Conservation (phyloP, 2,113 vertebrate species). For the Lathamus discolor region DNA sequence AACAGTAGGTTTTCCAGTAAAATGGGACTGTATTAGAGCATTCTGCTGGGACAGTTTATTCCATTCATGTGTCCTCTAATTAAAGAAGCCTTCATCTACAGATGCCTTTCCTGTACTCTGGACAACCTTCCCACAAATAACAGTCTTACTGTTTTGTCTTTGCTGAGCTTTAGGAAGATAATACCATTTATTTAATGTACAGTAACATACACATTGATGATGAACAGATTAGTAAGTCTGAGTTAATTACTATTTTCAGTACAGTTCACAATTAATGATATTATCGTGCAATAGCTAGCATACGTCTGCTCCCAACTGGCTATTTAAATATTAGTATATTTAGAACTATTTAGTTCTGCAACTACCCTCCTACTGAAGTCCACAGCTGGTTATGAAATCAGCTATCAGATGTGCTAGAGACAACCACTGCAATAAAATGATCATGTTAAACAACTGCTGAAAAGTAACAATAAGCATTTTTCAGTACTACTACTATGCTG, state of each 20-base stretch:
- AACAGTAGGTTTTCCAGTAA: neutral
- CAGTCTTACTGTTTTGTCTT: neutral
- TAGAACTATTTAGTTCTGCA: neutral
- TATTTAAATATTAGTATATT: neutral
- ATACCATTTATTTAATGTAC: conserved; percentile 31
- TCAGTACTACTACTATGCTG: neutral
- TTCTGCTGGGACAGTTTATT: neutral
- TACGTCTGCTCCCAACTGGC: neutral
- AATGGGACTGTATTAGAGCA: neutral
- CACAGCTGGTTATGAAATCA: neutral
- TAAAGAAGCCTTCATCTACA: neutral
- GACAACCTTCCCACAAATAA: neutral
- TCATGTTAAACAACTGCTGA: neutral
- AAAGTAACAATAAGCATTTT: neutral
- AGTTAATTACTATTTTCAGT: conserved; percentile 50
- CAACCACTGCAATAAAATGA: neutral
- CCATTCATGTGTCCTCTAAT: neutral
- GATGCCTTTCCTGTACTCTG: neutral
- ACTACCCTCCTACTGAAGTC: neutral
- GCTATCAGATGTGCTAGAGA: neutral
- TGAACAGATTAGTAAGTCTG: conserved; percentile 25
- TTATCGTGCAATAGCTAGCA: neutral
- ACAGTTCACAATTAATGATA: conserved; percentile 36
- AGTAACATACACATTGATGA: conserved; percentile 28
- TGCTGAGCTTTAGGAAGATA: conserved; percentile 13